phyloP scores from a whole-genome alignment of 2,797 vertebrate genomes.

The Halcyon leucocephala region DNA sequence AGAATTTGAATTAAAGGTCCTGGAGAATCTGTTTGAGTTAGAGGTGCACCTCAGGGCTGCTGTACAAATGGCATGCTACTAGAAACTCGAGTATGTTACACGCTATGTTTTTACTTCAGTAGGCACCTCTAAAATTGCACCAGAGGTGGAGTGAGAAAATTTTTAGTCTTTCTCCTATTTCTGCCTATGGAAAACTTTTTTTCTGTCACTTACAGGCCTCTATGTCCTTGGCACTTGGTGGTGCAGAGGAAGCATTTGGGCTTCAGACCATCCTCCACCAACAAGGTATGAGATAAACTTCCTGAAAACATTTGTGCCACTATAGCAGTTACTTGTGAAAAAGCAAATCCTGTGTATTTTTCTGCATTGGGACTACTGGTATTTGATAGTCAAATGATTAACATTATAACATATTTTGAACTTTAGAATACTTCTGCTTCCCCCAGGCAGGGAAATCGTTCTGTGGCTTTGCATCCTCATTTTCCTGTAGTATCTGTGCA shows the following conservation, averaged over 20 bases:
- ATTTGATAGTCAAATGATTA: not conserved
- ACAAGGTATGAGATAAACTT: not conserved
- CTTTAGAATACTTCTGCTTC: not conserved
- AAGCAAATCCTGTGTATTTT: not conserved
- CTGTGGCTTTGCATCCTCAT: not conserved
- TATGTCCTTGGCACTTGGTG: not conserved
- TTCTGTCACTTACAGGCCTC: not conserved
- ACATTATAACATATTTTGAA: not conserved
- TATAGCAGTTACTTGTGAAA: not conserved
- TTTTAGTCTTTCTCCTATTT: not conserved
- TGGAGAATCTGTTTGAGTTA: not conserved
- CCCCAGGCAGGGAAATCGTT: not conserved
- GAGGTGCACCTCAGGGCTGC: not conserved
- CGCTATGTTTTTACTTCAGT: not conserved
- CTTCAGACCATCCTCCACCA: not conserved
- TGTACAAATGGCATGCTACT: not conserved
- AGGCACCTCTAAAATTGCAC: not conserved
- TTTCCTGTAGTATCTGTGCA: not conserved
- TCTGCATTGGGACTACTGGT: not conserved
- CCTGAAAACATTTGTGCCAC: not conserved
- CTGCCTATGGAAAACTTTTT: not conserved
- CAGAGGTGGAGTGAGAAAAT: not conserved
- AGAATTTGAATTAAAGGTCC: not conserved
- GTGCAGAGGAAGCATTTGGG: not conserved
- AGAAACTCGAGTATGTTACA: not conserved